Conservation (phyloP, 1,140 invertebrate species). For the Drosophila seguyi region DNA sequence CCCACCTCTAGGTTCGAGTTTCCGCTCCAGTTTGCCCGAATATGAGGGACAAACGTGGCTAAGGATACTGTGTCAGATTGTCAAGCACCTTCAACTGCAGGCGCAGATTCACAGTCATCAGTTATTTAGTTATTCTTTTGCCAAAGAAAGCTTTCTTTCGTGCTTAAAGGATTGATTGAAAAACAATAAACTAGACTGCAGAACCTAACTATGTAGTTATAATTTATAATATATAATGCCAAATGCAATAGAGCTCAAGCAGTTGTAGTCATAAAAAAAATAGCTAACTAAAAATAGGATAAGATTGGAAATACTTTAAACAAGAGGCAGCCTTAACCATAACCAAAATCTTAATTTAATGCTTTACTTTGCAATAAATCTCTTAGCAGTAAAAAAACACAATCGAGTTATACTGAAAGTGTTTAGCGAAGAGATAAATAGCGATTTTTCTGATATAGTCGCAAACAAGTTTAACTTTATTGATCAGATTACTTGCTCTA, state of each 20-base stretch:
- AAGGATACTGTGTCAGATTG: conserved; percentile 8
- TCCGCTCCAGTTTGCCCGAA: conserved; percentile 50
- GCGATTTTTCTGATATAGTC: too few species aligned
- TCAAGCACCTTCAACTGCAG: background rate
- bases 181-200: too few species aligned
- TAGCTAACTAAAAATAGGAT: too few species aligned
- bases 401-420: background rate
- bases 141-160: background rate
- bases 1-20: conserved; percentile 20
- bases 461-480: background rate
- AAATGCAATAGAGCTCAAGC: background rate
- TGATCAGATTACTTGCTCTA: background rate
- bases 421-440: background rate
- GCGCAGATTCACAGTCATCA: background rate
- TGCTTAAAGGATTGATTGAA: background rate
- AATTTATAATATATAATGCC: background rate
- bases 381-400: background rate
- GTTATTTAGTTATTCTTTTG: background rate
- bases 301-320: background rate
- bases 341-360: background rate
- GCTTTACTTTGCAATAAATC: background rate
- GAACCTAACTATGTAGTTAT: too few species aligned
- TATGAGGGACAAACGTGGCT: conserved; percentile 15
- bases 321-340: background rate
- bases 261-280: background rate